A percentile compares a stretch with the other conserved stretches of the same genome.
phyloP scores from a whole-genome alignment of 1,140 invertebrate species.

The Proctacanthus coquilletti region DNA sequence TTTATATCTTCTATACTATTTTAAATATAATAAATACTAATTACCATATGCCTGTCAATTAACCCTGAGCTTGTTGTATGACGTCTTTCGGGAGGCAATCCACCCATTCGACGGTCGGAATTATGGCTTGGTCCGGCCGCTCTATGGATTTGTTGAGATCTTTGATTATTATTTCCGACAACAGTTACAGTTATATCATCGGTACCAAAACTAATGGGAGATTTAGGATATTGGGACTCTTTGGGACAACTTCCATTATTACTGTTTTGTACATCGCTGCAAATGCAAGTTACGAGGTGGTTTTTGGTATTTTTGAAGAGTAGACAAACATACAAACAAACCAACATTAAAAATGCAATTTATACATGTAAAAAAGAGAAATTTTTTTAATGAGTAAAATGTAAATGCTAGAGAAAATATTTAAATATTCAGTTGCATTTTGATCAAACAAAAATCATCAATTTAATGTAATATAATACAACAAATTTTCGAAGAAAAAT shows the following conservation, averaged over 20 bases:
- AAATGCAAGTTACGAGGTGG: conserved; percentile 1
- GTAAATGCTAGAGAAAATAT: too few relatives aligned
- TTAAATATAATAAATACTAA: conserved; percentile 1
- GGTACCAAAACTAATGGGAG: conserved; percentile 10
- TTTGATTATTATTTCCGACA: conserved; percentile 10
- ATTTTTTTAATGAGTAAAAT: too few relatives aligned
- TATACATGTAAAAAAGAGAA: too few relatives aligned
- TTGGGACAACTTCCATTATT: conserved; percentile 14
- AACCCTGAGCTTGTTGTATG: conserved; percentile 10
- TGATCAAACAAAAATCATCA: too few relatives aligned
- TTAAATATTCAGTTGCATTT: too few relatives aligned
- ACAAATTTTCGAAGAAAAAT: too few relatives aligned
- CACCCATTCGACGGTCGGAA: conserved; percentile 6
- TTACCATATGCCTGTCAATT: conserved; percentile 10
- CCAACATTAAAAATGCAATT: too few relatives aligned
- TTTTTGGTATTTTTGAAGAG: too few relatives aligned
- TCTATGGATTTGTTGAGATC: conserved; percentile 4
- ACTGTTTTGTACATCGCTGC: conserved; percentile 30
- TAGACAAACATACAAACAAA: too few relatives aligned
- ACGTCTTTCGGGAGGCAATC: conserved; percentile 4
- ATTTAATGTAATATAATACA: too few relatives aligned
- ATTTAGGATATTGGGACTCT: not conserved
- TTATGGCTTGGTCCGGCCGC: conserved; percentile 1
- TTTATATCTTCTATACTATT: not conserved
- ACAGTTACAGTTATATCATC: conserved; percentile 11